phyloP scores from a whole-genome alignment of 2,113 vertebrate genomes.

The Chionomys nivalis region DNA sequence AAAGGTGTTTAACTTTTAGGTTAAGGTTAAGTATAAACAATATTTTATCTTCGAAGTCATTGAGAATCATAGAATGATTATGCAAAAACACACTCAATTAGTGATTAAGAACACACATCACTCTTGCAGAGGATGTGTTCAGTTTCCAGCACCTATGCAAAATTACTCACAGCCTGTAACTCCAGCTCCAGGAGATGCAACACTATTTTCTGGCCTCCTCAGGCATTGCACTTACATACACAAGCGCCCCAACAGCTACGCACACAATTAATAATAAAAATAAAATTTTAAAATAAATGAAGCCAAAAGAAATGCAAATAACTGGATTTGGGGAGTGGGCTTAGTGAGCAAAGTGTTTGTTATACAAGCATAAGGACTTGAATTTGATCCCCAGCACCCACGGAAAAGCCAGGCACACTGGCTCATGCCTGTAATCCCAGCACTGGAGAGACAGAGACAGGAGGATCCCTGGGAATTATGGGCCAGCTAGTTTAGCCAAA shows the following conservation, averaged over 20 bases:
- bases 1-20: slow-evolving; percentile 82
- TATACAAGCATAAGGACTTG: background rate
- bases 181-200: background rate
- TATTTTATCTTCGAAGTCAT: slow-evolving; percentile 76
- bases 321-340: background rate
- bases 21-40: slow-evolving; percentile 81
- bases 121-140: background rate
- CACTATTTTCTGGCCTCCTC: background rate
- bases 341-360: background rate
- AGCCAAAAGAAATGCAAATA: slow-evolving; percentile 30
- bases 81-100: slow-evolving; percentile 57
- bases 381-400: background rate
- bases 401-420: background rate
- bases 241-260: background rate
- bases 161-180: background rate
- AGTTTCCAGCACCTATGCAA: background rate
- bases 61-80: slow-evolving; percentile 69
- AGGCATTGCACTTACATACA: background rate
- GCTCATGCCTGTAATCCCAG: background rate
- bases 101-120: background rate
- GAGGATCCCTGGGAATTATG: background rate
- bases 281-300: slow-evolving; percentile 18
- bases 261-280: background rate
- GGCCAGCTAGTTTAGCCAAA: background rate
- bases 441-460: background rate